A percentile compares a stretch with the other conserved stretches of the same genome.
Evolutionary conservation across 2,888 invertebrate genomes (phyloP).

Genomic region (Pseudococcus longispinus): DNA sequence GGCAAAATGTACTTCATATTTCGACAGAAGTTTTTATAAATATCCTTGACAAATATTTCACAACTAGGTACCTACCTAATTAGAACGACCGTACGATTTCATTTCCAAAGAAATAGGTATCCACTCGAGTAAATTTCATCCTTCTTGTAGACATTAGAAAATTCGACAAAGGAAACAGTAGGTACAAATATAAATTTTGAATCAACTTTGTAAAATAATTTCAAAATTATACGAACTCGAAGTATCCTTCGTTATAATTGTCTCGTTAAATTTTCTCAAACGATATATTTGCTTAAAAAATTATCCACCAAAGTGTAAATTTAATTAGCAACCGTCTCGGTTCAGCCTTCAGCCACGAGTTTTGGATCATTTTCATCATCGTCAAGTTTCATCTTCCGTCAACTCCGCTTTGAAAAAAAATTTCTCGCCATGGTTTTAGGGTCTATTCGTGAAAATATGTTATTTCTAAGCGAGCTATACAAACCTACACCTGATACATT

Average conservation of each 20-base stretch:
- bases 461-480: neutral
- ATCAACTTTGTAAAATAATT: neutral
- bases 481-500: constrained; percentile 17
- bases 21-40: neutral
- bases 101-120: neutral
- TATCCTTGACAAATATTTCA: neutral
- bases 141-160: neutral
- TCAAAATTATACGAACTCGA: neutral
- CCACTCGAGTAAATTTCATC: neutral
- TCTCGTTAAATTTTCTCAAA: neutral
- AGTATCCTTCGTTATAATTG: neutral
- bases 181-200: neutral
- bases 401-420: neutral
- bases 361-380: neutral
- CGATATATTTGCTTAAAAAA: neutral
- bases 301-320: neutral
- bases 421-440: neutral
- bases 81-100: neutral
- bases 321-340: neutral
- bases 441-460: neutral
- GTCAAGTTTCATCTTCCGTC: neutral
- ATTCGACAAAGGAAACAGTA: neutral
- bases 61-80: neutral
- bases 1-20: neutral
- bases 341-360: neutral